Conservation (phyloP, 2,113 vertebrate species). For the Gobiocypris rarus region DNA sequence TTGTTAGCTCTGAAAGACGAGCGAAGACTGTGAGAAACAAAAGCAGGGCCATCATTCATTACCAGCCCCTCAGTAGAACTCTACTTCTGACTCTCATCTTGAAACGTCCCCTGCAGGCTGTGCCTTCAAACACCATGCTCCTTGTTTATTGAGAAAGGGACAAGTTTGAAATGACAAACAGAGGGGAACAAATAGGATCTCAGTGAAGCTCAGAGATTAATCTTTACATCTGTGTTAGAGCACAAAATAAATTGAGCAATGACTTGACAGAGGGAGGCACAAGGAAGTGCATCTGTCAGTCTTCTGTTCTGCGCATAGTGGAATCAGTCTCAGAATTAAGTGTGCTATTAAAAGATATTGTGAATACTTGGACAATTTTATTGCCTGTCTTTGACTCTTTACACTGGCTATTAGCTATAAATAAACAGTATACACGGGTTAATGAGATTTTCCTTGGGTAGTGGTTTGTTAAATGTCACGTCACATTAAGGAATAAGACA, state of each 20-base stretch:
- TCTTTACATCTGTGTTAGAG: conserved; percentile 35
- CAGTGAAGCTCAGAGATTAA: neutral
- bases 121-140: conserved; percentile 24
- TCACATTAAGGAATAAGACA: neutral
- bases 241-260: conserved; percentile 27
- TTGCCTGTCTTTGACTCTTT: neutral
- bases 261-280: neutral
- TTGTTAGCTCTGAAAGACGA: conserved; percentile 41
- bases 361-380: neutral
- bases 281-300: conserved; percentile 22
- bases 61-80: conserved; percentile 35
- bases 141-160: conserved; percentile 43
- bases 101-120: conserved; percentile 45
- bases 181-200: conserved; percentile 34
- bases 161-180: conserved; percentile 36
- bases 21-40: conserved; percentile 30
- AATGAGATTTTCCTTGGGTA: conserved; percentile 8
- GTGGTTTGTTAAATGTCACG: conserved; percentile 4
- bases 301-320: neutral
- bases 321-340: neutral
- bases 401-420: neutral
- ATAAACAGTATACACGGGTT: neutral
- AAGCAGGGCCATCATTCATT: conserved; percentile 50
- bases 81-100: neutral
- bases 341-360: conserved; percentile 21